Evolutionary conservation across 2,113 vertebrate species (phyloP).

Genomic region (Pelusios castaneus): DNA sequence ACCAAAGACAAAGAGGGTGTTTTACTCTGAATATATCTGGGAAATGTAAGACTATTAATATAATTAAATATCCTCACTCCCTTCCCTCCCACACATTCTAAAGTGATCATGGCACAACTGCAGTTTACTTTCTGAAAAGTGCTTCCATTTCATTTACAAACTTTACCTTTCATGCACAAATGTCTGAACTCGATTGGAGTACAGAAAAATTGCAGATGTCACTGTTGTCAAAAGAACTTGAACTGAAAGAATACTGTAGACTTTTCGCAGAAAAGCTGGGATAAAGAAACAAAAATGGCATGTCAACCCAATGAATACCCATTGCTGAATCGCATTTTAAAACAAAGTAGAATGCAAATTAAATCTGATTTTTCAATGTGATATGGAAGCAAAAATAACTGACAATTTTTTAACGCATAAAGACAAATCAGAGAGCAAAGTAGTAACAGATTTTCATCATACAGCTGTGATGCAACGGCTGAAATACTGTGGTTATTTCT

Average conservation of each 20-base stretch:
- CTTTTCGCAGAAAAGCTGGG: slow-evolving; percentile 92
- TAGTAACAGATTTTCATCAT: not conserved
- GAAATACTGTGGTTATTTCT: not conserved
- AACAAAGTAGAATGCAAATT: not conserved
- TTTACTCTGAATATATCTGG: not conserved
- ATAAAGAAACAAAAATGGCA: slow-evolving; percentile 18
- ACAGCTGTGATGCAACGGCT: not conserved
- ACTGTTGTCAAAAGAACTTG: slow-evolving; percentile 91
- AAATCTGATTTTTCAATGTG: not conserved
- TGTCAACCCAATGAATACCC: not conserved
- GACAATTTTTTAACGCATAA: not conserved
- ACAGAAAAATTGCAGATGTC: slow-evolving; percentile 87
- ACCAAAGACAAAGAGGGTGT: not conserved
- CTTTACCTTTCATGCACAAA: slow-evolving; percentile 90
- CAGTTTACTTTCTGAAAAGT: not conserved
- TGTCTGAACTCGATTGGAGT: slow-evolving; percentile 81
- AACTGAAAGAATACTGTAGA: slow-evolving; percentile 90
- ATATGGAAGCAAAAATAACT: not conserved
- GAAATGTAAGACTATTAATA: not conserved
- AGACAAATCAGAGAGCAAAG: not conserved
- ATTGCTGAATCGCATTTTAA: not conserved
- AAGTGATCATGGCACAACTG: not conserved
- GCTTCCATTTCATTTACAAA: not conserved
- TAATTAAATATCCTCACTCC: not conserved
- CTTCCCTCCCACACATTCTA: not conserved